Conservation (phyloP, 2,797 vertebrate genomes). For the Scomberomorus guttatus region DNA sequence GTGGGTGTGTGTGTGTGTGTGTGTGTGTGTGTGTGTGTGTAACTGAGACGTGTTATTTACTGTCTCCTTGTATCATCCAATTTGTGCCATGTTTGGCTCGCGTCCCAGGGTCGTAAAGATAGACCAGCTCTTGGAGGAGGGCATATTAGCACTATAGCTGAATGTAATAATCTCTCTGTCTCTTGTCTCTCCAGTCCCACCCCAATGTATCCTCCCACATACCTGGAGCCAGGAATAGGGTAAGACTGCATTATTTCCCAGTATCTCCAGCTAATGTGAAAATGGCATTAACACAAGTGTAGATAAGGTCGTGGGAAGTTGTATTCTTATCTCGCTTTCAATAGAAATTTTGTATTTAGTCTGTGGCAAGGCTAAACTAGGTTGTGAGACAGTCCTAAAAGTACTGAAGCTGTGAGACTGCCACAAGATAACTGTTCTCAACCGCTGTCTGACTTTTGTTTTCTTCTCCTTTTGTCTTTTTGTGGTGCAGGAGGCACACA, state of each 20-base stretch:
- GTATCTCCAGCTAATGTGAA: slow-evolving; percentile 44
- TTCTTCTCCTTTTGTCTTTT: slow-evolving; percentile 60
- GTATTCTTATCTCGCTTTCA: slow-evolving; percentile 47
- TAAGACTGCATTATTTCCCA: slow-evolving; percentile 78
- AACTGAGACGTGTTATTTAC: slow-evolving; percentile 62
- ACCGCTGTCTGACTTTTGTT: slow-evolving; percentile 38
- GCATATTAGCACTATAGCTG: slow-evolving; percentile 47
- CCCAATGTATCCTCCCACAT: slow-evolving; percentile 97
- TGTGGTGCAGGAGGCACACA: slow-evolving; percentile 92
- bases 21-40: slow-evolving; percentile 21
- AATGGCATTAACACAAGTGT: slow-evolving; percentile 36
- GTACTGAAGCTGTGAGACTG: slow-evolving; percentile 14
- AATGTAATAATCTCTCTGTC: slow-evolving; percentile 58
- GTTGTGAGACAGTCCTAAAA: slow-evolving; percentile 12
- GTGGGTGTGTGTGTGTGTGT: slow-evolving; percentile 19
- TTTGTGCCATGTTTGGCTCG: slow-evolving; percentile 58
- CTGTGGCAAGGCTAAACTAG: slow-evolving; percentile 6
- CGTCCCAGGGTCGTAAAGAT: slow-evolving; percentile 48
- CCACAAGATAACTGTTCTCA: slow-evolving; percentile 8
- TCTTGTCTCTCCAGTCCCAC: slow-evolving; percentile 88
- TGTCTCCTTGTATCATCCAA: slow-evolving; percentile 59
- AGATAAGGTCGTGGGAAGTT: slow-evolving; percentile 54
- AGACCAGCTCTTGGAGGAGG: slow-evolving; percentile 33
- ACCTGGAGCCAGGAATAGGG: slow-evolving; percentile 98
- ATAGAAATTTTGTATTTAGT: slow-evolving; percentile 44